A percentile compares a stretch with the other conserved stretches of the same genome.
Evolutionary conservation across 2,888 invertebrate genomes (phyloP).

Genomic region (Troides aeacus): DNA sequence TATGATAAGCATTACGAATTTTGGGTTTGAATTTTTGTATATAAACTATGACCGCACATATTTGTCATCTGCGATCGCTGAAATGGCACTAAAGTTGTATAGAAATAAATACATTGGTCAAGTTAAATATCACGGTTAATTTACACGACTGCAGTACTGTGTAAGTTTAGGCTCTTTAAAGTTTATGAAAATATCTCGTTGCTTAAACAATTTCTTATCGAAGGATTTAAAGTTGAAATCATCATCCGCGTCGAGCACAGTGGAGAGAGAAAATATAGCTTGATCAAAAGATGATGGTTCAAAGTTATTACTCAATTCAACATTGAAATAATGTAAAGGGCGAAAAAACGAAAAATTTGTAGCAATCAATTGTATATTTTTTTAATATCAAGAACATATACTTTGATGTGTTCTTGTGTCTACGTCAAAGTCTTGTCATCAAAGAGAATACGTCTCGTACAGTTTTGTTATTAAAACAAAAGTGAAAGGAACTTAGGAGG

Average conservation of each 20-base stretch:
- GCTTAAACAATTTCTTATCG: too few species aligned
- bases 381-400: slow-evolving; percentile 23
- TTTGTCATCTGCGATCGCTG: not conserved
- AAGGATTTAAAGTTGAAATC: too few species aligned
- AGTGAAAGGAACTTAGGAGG: slow-evolving; percentile 19
- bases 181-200: not conserved
- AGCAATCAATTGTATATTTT: slow-evolving; percentile 10
- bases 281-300: not conserved
- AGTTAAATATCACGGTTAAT: not conserved
- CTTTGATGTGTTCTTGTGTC: slow-evolving; percentile 21
- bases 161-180: not conserved
- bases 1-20: not conserved
- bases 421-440: slow-evolving; percentile 24
- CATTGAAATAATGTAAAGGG: not conserved
- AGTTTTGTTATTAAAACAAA: slow-evolving; percentile 30
- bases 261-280: not conserved
- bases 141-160: not conserved
- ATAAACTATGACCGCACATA: too few species aligned
- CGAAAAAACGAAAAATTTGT: not conserved
- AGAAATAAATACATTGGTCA: not conserved
- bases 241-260: not conserved
- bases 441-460: slow-evolving; percentile 28
- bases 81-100: not conserved
- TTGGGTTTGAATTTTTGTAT: not conserved
- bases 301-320: not conserved